Evolutionary conservation across 2,797 vertebrate genomes (phyloP).

Genomic region (Anisognathus igniventris): DNA sequence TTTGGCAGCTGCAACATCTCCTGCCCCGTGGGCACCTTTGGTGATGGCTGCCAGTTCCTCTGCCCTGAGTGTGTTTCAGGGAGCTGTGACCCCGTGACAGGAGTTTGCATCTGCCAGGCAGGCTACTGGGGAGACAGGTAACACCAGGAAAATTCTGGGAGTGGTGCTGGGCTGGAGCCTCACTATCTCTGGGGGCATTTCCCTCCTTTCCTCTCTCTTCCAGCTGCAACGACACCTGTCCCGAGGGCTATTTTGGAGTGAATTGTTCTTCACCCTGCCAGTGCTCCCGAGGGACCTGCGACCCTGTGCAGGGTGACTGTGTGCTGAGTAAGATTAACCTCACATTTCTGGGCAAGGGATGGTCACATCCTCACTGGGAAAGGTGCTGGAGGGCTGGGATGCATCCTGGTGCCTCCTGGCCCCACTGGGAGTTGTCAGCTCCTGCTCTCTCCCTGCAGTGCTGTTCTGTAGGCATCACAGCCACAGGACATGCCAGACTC

Average conservation of each 20-base stretch:
- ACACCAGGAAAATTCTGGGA: neutral
- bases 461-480: neutral
- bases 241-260: conserved; percentile 77
- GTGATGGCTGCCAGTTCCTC: conserved; percentile 78
- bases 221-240: conserved; percentile 92
- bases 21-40: conserved; percentile 82
- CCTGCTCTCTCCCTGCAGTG: accelerated
- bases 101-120: conserved; percentile 84
- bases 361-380: accelerated
- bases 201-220: neutral
- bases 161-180: neutral
- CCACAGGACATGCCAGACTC: accelerated
- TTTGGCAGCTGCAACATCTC: conserved; percentile 81
- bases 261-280: conserved; percentile 87
- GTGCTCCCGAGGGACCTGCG: conserved; percentile 80
- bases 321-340: conserved; percentile 74
- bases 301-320: conserved; percentile 80
- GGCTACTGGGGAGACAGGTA: conserved; percentile 91
- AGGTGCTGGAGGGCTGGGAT: neutral
- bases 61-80: conserved; percentile 84
- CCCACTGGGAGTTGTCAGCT: neutral
- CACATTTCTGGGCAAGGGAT: neutral
- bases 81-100: conserved; percentile 85
- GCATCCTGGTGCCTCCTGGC: neutral
- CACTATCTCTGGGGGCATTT: accelerated